Evolutionary conservation across 1,140 invertebrate genomes (phyloP).

Genomic region (Polypedilum pembai): DNA sequence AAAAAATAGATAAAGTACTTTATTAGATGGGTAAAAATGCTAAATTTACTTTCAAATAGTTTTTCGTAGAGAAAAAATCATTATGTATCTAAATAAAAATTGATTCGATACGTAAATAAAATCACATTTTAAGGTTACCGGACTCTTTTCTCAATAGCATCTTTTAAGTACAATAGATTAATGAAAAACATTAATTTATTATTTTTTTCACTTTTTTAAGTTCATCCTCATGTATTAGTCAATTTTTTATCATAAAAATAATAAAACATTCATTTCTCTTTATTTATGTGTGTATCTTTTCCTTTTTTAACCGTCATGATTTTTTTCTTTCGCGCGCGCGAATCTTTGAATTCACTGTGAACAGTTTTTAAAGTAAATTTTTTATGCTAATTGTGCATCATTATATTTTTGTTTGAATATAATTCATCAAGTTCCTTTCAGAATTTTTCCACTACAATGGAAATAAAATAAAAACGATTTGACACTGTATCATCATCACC

Average conservation of each 20-base stretch:
- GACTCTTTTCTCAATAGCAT: constrained; percentile 10
- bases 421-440: background rate
- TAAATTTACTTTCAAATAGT: background rate
- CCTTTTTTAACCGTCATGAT: background rate
- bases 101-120: constrained; percentile 12
- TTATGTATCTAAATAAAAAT: background rate
- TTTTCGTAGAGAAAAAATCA: background rate
- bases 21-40: constrained; percentile 4
- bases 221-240: background rate
- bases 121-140: constrained; percentile 12
- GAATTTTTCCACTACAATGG: background rate
- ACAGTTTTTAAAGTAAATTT: background rate
- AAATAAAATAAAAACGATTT: background rate
- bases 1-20: background rate
- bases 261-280: constrained; percentile 1
- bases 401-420: background rate
- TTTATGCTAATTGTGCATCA: constrained; percentile 25
- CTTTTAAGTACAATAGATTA: constrained; percentile 1
- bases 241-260: constrained; percentile 22
- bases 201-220: background rate
- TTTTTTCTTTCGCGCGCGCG: background rate
- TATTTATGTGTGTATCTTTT: background rate
- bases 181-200: constrained; percentile 8
- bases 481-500: background rate
- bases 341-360: constrained; percentile 22